These are phyloP conservation scores for Cylas formicarius DNA, from an alignment of 1,140 invertebrate species.

Conservation along the genomic window DNA sequence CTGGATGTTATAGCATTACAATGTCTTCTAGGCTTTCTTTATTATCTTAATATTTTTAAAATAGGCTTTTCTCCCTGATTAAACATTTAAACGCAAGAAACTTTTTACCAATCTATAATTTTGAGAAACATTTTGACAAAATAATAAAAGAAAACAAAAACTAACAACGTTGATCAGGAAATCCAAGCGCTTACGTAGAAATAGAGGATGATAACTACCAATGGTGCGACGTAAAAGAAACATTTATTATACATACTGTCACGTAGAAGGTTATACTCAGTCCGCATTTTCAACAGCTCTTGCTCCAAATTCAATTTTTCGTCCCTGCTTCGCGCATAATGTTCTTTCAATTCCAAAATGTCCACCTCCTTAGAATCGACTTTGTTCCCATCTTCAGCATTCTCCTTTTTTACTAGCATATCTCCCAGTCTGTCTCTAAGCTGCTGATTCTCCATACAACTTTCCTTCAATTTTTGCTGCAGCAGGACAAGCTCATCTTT, in stretches of 20 bases:
- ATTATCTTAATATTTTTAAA: too few species aligned
- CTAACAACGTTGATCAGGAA: slow-evolving; percentile 40
- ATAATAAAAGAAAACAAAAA: slow-evolving; percentile 40
- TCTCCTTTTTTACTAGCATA: slow-evolving; percentile 8
- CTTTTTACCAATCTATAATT: too few species aligned
- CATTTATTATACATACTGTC: slow-evolving; percentile 37
- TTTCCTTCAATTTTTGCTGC: slow-evolving; percentile 41
- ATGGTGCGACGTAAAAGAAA: slow-evolving; percentile 39
- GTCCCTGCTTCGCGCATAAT: slow-evolving; percentile 42
- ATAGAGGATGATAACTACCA: slow-evolving; percentile 38
- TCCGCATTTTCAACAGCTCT: slow-evolving; percentile 34
- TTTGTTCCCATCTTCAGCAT: slow-evolving; percentile 6
- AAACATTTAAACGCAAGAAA: too few species aligned
- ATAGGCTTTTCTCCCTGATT: too few species aligned
- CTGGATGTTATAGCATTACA: too few species aligned
- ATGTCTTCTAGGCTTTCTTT: too few species aligned
- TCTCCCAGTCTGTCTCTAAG: slow-evolving; percentile 36
- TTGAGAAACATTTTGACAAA: slow-evolving; percentile 37
- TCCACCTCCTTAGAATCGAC: slow-evolving; percentile 40
- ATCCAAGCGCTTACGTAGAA: slow-evolving; percentile 38
- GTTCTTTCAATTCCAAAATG: slow-evolving; percentile 47
- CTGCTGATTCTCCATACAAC: slow-evolving; percentile 42
- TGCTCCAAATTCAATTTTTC: slow-evolving; percentile 45
- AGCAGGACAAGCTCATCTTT: slow-evolving; percentile 43
- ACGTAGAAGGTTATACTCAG: slow-evolving; percentile 34